A percentile compares a stretch with the other conserved stretches of the same genome.
These are phyloP conservation scores for Thamnophis sirtalis DNA, from an alignment of 2,113 vertebrate species.

Conservation along the genomic window DNA sequence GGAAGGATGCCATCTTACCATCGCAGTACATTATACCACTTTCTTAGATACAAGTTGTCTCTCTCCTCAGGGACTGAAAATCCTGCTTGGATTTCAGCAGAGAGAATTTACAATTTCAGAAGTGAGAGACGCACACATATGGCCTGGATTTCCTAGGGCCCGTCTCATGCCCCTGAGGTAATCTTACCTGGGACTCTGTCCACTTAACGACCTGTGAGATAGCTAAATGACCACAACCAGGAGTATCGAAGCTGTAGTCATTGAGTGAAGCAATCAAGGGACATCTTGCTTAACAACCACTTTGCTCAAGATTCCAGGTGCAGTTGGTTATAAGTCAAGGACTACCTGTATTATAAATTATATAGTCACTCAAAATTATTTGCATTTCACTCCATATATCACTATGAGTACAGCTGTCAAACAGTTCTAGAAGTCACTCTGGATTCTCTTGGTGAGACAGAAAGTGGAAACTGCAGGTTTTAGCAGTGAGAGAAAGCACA, in stretches of 20 bases:
- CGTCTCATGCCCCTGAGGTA: not conserved
- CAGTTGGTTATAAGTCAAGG: not conserved
- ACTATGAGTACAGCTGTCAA: not conserved
- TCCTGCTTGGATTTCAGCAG: not conserved
- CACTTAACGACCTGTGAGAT: not conserved
- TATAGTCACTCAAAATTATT: not conserved
- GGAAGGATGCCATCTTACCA: not conserved
- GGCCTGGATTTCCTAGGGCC: not conserved
- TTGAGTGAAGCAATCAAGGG: not conserved
- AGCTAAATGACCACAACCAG: not conserved
- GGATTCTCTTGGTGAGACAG: not conserved
- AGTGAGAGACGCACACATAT: not conserved
- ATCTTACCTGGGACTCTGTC: not conserved
- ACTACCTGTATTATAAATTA: not conserved
- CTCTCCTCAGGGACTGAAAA: not conserved
- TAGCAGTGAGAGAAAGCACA: not conserved
- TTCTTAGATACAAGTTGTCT: not conserved
- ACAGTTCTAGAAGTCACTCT: not conserved
- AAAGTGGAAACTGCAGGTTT: not conserved
- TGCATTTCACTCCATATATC: not conserved
- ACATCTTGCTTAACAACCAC: not conserved
- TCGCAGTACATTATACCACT: not conserved
- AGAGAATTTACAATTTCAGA: not conserved
- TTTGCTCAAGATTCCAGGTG: not conserved
- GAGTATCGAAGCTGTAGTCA: not conserved